A percentile compares a stretch with the other conserved stretches of the same genome.
phyloP scores from a whole-genome alignment of 1,140 invertebrate genomes.

The Palaemon carinicauda region DNA sequence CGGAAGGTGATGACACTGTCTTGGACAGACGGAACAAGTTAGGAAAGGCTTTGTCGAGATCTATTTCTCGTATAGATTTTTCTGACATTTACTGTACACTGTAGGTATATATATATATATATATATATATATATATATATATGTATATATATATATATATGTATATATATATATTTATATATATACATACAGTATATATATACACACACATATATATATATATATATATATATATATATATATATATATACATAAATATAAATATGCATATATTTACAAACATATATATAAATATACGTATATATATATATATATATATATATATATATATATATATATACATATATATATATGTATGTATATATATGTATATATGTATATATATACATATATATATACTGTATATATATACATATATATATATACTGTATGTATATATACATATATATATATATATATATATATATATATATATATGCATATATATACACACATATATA shows the following conservation, averaged over 20 bases:
- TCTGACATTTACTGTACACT: background rate
- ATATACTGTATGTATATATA: too few relatives aligned
- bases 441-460: background rate
- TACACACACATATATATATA: slow-evolving; percentile 4
- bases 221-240: slow-evolving; percentile 14
- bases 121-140: slow-evolving; percentile 15
- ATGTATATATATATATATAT: slow-evolving; percentile 21
- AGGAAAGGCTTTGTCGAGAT: too few relatives aligned
- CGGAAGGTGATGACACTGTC: too few relatives aligned
- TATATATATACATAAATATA: background rate
- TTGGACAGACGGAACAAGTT: too few relatives aligned
- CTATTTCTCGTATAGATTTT: too few relatives aligned
- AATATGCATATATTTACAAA: background rate
- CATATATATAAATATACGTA: background rate
- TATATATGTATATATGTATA: background rate
- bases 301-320: slow-evolving; percentile 30
- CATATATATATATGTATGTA: background rate
- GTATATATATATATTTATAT: background rate
- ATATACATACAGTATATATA: background rate
- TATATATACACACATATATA: slow-evolving; percentile 14
- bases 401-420: too few relatives aligned
- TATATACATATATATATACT: background rate
- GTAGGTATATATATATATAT: background rate
- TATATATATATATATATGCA: slow-evolving; percentile 3
- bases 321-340: slow-evolving; percentile 13